Conservation (phyloP, 2,888 invertebrate genomes). For the Geotrupes spiniger region DNA sequence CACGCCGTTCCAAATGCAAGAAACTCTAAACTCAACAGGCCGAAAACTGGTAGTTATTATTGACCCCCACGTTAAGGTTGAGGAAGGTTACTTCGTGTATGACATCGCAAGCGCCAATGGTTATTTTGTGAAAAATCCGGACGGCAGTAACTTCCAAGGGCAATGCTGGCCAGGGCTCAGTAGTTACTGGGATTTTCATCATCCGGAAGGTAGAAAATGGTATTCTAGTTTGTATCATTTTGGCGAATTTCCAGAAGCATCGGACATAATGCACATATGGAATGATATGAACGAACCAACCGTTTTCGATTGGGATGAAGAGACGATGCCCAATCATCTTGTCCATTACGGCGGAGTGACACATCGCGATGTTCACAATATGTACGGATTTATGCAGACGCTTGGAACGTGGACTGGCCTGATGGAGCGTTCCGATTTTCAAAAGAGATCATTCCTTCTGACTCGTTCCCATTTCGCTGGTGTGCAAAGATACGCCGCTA, state of each 20-base stretch:
- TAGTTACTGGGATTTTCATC: constrained; percentile 88
- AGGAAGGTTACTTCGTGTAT: constrained; percentile 80
- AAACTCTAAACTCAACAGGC: constrained; percentile 79
- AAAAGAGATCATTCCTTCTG: constrained; percentile 84
- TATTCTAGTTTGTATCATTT: constrained; percentile 62
- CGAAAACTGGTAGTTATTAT: constrained; percentile 89
- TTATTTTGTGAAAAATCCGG: constrained; percentile 80
- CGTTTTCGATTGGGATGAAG: constrained; percentile 94
- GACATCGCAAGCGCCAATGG: constrained; percentile 75
- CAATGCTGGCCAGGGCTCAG: constrained; percentile 94
- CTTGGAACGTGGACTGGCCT: constrained; percentile 63
- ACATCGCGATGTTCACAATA: constrained; percentile 91
- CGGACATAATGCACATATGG: constrained; percentile 85
- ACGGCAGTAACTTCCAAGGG: constrained; percentile 64
- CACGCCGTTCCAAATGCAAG: constrained; percentile 79
- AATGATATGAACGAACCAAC: constrained; percentile 99
- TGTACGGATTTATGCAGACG: constrained; percentile 72
- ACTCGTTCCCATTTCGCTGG: constrained; percentile 89
- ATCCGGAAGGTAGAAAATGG: constrained; percentile 80
- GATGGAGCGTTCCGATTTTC: constrained; percentile 57
- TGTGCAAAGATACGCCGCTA: constrained; percentile 82
- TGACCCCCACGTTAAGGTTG: constrained; percentile 94
- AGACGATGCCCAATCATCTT: constrained; percentile 91
- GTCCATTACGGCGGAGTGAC: constrained; percentile 78
- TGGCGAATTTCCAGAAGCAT: constrained; percentile 61